Evolutionary conservation across 2,113 vertebrate genomes (phyloP), one percentile per base, ranked within the genome.

Genomic region (Pipa parva): DNA sequence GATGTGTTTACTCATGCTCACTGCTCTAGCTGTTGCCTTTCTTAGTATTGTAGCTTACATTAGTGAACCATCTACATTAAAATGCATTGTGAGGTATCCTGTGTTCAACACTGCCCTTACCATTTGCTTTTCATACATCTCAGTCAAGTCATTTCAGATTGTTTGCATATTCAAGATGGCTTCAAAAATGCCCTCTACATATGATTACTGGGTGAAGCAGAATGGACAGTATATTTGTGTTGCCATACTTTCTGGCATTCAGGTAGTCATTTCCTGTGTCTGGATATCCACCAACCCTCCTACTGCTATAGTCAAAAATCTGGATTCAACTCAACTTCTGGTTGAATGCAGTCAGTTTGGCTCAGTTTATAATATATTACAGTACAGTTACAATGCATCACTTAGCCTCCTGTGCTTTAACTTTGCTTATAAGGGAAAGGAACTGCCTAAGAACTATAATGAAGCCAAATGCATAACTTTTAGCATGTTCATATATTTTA

Each of bases 401-500:
- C 78, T 93, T 52, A 89, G 84, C 1, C 2, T 83, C 37, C 28
- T 81, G 11, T 91, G 88, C 63, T 94, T 94, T 71, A 61, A 71
- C 42, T 89, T 94, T 13, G 84, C 89, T 77, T 92, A 91, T 80
- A 63, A 83, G 74, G 90, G 92, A 26, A 93, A 90, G 78, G 89
- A 90, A 60, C 80, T 94, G 49, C 92, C 91, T 2, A 90, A 89
- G 59, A 92, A 86, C 81, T 92, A 94, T 83, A 92, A 84, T 0
- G 89, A 94, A 55, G 90, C 92, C 73, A 94, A 90, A 73, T 87
- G 42, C 2, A 28, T 73, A 17, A 13, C 56, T 11, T 24, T 59
- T 13, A 7, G 24, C 20, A 9, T 11, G 15, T 20, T 63, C 24
- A 79, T 92, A 64, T 91, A 84, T 75, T 86, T 91, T 71, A 76